Evolutionary conservation across 2,113 vertebrate genomes (phyloP), one percentile per base, ranked within the genome.

Genomic region (Chascanopsetta lugubris): DNA sequence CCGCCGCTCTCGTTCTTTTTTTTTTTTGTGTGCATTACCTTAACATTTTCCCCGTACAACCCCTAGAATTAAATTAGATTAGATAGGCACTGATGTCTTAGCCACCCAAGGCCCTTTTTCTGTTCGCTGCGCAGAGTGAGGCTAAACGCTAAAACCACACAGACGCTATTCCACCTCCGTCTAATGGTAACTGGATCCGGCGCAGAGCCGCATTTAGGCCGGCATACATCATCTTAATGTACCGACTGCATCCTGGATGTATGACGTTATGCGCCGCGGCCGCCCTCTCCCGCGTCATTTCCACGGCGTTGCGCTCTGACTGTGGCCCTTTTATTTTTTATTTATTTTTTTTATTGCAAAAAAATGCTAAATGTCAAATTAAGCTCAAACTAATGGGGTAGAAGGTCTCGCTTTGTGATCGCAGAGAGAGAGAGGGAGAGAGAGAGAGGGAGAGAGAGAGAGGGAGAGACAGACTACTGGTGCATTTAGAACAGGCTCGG

Each of bases 331-430:
- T 91, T 91, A 88, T 94, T 92, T 90, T 79, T 89, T 8, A n/a
- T n/a, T n/a, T n/a, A n/a, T n/a, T n/a, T n/a, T n/a, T n/a, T n/a
- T n/a, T n/a, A n/a, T n/a, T n/a, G n/a, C n/a, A n/a, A n/a, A 92
- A 91, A 92, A 94, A 92, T 91, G 89, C 88, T 91, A 89, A 88
- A 84, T 92, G 91, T 91, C 92, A 94, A 92, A 90, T 94, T 94
- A 95, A 91, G 82, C 84, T 86, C 75, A 91, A 92, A 94, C 89
- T 91, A 93, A 95, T 93, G 88, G 75, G 73, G 63, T 77, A 75
- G 83, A 81, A 69, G 85, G 83, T 83, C 87, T 89, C 85, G 83
- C 85, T 75, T 78, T 92, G 86, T 91, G 86, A 85, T 94, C 93
- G 89, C 75, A 93, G 88, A 77, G 66, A 81, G 65, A 69, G 46